Conservation (phyloP, 2,113 vertebrate genomes). For the Lynx canadensis region DNA sequence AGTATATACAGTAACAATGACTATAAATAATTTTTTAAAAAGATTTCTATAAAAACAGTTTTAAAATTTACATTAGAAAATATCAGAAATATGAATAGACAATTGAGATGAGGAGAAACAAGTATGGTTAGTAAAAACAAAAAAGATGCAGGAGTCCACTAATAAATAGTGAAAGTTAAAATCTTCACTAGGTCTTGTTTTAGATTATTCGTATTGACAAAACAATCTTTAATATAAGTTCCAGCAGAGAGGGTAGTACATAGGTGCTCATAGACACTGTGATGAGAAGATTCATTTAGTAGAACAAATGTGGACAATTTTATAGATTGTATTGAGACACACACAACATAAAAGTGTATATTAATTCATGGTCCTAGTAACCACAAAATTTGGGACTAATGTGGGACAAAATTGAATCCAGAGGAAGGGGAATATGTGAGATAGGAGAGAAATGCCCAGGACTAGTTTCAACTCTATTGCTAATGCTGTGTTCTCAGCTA, state of each 20-base stretch:
- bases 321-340: not conserved
- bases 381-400: not conserved
- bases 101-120: not conserved
- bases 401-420: not conserved
- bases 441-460: not conserved
- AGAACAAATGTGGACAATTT: not conserved
- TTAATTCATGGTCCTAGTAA: not conserved
- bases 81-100: not conserved
- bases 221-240: not conserved
- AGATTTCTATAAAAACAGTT: not conserved
- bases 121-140: not conserved
- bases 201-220: not conserved
- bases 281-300: not conserved
- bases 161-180: not conserved
- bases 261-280: not conserved
- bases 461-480: not conserved
- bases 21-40: not conserved
- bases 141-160: not conserved
- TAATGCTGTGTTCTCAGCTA: not conserved
- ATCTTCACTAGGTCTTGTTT: not conserved
- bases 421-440: not conserved
- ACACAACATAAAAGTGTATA: not conserved
- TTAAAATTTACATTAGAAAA: not conserved
- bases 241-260: not conserved
- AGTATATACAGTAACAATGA: not conserved